Evolutionary conservation across 1,140 invertebrate genomes (phyloP).

Genomic region (Megathymus violae): DNA sequence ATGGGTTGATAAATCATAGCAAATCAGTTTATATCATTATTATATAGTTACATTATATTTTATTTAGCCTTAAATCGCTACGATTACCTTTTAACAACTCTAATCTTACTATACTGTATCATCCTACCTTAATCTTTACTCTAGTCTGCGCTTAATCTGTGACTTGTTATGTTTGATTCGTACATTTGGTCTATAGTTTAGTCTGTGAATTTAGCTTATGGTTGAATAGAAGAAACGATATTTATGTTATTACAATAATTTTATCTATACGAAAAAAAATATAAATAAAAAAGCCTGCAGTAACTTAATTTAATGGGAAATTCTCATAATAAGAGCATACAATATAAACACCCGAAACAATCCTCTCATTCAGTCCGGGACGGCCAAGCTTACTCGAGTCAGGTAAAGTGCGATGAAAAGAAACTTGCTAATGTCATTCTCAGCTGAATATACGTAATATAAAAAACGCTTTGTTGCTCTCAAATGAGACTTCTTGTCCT

Average conservation of each 20-base stretch:
- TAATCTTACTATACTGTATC: not conserved
- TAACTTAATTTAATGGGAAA: slow-evolving; percentile 77
- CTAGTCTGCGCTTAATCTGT: not conserved
- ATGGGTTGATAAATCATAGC: too few species aligned
- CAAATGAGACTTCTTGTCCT: slow-evolving; percentile 22
- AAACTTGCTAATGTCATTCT: slow-evolving; percentile 83
- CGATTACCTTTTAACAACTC: too few species aligned
- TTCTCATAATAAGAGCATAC: slow-evolving; percentile 65
- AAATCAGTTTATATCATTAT: too few species aligned
- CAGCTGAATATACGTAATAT: slow-evolving; percentile 80
- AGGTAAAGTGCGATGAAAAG: slow-evolving; percentile 71
- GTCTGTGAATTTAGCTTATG: slow-evolving; percentile 43
- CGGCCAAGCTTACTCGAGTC: slow-evolving; percentile 70
- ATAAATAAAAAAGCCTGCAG: slow-evolving; percentile 32
- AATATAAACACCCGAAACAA: slow-evolving; percentile 58
- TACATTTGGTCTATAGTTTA: slow-evolving; percentile 2
- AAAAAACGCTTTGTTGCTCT: slow-evolving; percentile 62
- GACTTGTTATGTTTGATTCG: slow-evolving; percentile 6
- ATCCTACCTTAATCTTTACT: not conserved
- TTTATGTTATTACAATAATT: slow-evolving; percentile 33
- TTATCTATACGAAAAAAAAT: slow-evolving; percentile 28
- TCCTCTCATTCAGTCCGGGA: slow-evolving; percentile 59
- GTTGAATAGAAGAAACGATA: slow-evolving; percentile 43
- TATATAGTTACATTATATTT: too few species aligned
- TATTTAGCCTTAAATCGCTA: too few species aligned